Conservation (phyloP, 2,888 invertebrate species). For the Orthosia gothica region DNA sequence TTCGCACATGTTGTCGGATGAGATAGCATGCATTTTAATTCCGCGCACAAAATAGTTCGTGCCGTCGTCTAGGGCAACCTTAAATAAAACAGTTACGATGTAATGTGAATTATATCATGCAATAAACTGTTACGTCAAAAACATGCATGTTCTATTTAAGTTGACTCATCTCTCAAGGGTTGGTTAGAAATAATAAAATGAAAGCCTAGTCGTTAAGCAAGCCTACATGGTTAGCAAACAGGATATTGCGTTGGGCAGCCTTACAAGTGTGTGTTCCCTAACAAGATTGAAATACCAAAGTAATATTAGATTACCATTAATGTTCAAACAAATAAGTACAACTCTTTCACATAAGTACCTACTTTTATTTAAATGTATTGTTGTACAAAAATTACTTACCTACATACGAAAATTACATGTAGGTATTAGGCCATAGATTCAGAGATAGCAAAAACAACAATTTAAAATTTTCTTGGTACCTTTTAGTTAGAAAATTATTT, state of each 20-base stretch:
- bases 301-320: slow-evolving; percentile 87
- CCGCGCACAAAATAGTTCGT: too few species aligned
- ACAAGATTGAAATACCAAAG: slow-evolving; percentile 89
- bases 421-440: not conserved
- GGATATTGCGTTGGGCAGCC: slow-evolving; percentile 85
- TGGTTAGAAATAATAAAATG: slow-evolving; percentile 66
- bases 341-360: slow-evolving; percentile 75
- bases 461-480: not conserved
- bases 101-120: slow-evolving; percentile 63
- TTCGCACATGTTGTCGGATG: too few species aligned
- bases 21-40: too few species aligned
- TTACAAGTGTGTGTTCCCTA: slow-evolving; percentile 84
- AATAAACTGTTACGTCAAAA: slow-evolving; percentile 42
- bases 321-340: slow-evolving; percentile 76
- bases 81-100: slow-evolving; percentile 6
- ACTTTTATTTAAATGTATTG: slow-evolving; percentile 28
- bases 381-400: not conserved
- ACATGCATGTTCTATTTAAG: slow-evolving; percentile 30
- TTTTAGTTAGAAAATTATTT: not conserved
- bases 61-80: too few species aligned
- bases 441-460: not conserved
- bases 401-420: too few species aligned
- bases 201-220: slow-evolving; percentile 80
- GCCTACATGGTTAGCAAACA: slow-evolving; percentile 82
- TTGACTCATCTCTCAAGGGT: slow-evolving; percentile 35